A percentile compares a stretch with the other conserved stretches of the same genome.
These are phyloP conservation scores for Chrysaora quinquecirrha DNA, from an alignment of 30 jellyfish, hydroid and myxozoan genomes.

Conservation along the genomic window DNA sequence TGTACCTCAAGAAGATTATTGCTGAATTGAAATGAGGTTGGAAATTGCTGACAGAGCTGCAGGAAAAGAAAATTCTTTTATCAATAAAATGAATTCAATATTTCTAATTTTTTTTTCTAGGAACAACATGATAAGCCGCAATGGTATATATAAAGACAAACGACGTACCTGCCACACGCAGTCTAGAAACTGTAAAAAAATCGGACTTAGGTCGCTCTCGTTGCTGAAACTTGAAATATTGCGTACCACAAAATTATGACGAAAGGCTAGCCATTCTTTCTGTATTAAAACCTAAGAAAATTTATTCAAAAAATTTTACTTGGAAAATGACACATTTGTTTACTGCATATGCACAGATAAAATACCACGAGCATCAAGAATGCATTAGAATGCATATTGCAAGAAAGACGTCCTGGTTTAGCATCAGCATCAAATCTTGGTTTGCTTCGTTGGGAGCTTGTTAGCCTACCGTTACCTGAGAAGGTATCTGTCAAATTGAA, in stretches of 20 bases:
- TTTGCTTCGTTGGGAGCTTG: not conserved
- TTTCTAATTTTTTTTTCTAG: constrained; percentile 4
- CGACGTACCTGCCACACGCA: constrained; percentile 97
- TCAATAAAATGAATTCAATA: not conserved
- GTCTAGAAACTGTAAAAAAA: constrained; percentile 84
- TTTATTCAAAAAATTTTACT: too few relatives aligned
- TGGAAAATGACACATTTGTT: not conserved
- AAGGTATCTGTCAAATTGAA: not conserved
- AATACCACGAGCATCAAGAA: too few relatives aligned
- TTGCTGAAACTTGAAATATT: constrained; percentile 41
- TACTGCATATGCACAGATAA: not conserved
- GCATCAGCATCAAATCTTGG: not conserved
- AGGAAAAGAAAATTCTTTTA: not conserved
- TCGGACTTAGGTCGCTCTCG: constrained; percentile 80
- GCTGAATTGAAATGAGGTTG: constrained; percentile 80
- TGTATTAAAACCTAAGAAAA: constrained; percentile 75
- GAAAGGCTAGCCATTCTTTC: constrained; percentile 79
- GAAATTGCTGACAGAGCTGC: constrained; percentile 81
- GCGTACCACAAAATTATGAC: constrained; percentile 68
- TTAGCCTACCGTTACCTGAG: too few relatives aligned
- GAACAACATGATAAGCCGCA: too few relatives aligned
- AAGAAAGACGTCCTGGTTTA: not conserved
- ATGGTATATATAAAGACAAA: too few relatives aligned
- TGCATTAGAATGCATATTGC: too few relatives aligned
- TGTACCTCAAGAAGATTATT: constrained; percentile 85